Base-by-base conservation (phyloP, 2,888 invertebrate species). In the Clistopyga incitator region DNA sequence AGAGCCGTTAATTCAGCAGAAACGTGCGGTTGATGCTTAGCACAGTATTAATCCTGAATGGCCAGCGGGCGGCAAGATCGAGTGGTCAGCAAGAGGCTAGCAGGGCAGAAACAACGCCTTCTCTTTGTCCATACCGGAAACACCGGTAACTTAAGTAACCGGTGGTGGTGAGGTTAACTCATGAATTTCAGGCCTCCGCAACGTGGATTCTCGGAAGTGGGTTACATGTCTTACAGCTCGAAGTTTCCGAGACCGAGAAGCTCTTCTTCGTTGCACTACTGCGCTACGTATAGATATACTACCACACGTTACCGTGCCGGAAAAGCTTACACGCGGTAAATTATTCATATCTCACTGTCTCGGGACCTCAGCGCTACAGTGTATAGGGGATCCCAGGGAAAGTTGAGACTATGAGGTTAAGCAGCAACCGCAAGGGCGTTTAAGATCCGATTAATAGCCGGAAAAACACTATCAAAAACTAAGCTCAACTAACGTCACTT, bases 151-250 rank as follows among this genome's bases (percentile, higher is more conserved):
- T 74, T 59, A 38, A 74, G 47, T 72, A 42, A 72, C 78, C 64
- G 47, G 47, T 23, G 34, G 67, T 67, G 74, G 65, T 34, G 38
- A 47, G 59, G 74, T 64, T 79, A 56, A 59, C 75, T 74, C 59
- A 75, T 80, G 80, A 80, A 75, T 80, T 75, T 52, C 68, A 42
- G 13, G 61, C 64, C 34, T 54, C 42, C 50, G 34, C 50, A 18
- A 15, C 38, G 29, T 45, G 10, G 67, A 74, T 67, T 50, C 68
- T 59, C 75, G 74, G 74, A 45, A 59, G 42, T 80, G 56, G 23
- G 52, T 59, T 47, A 34, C 50, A 50, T 6, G 61, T 61, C 59
- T 72, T 47, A 50, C 50, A 23, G 59, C 74, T 68, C 6, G 56
- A 64, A 61, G 65, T 64, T 67, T 72, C 52, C 54, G 65, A 56